Evolutionary conservation across 2,113 vertebrate genomes (phyloP).

Genomic region (Numida meleagris): DNA sequence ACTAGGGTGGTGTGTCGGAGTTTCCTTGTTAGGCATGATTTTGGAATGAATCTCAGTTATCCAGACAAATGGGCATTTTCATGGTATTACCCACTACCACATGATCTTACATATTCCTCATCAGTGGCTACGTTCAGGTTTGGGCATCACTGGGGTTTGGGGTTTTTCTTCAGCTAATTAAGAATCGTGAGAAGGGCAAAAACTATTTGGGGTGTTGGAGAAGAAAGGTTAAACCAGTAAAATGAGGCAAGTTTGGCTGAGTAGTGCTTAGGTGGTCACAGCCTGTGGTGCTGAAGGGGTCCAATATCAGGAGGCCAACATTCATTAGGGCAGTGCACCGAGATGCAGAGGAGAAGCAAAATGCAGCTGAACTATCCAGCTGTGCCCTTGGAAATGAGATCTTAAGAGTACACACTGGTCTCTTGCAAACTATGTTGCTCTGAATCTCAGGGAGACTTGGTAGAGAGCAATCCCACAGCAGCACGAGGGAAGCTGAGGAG

Average conservation of each 20-base stretch:
- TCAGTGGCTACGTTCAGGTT: constrained; percentile 42
- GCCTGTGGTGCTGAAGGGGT: neutral
- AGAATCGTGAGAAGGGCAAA: constrained; percentile 37
- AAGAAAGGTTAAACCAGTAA: constrained; percentile 42
- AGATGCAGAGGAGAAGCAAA: neutral
- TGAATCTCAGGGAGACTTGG: neutral
- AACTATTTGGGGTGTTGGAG: constrained; percentile 45
- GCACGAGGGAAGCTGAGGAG: constrained; percentile 8
- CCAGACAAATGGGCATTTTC: constrained; percentile 65
- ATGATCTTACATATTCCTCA: constrained; percentile 8
- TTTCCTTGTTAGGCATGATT: constrained; percentile 50
- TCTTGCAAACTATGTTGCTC: neutral
- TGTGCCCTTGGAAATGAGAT: neutral
- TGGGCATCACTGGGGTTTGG: constrained; percentile 55
- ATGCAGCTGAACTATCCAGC: neutral
- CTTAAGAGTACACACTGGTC: neutral
- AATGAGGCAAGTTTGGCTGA: neutral
- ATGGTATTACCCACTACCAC: constrained; percentile 32
- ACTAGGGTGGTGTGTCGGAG: constrained; percentile 16
- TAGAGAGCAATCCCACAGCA: neutral
- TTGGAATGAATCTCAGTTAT: constrained; percentile 46
- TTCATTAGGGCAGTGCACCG: accelerated
- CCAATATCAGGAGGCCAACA: neutral
- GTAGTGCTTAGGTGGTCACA: neutral
- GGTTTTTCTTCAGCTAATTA: constrained; percentile 56